Evolutionary conservation across 2,113 vertebrate genomes (phyloP).

Genomic region (Silurus asotus): DNA sequence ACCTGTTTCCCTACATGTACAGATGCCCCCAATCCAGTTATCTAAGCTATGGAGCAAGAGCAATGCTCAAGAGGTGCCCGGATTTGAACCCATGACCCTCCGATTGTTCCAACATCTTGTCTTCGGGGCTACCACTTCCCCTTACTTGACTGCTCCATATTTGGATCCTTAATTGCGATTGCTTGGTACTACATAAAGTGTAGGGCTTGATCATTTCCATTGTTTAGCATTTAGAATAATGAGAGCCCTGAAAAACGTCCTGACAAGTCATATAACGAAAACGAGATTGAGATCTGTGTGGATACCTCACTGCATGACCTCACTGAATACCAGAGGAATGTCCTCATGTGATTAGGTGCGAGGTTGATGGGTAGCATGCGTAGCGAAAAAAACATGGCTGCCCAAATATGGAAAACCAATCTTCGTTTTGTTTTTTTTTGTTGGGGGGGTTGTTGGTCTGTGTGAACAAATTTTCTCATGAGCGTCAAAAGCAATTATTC

Average conservation of each 20-base stretch:
- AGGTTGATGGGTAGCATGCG: constrained; percentile 21
- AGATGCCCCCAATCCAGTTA: too few relatives aligned
- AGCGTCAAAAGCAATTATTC: constrained; percentile 34
- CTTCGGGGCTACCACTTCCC: too few relatives aligned
- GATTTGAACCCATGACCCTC: too few relatives aligned
- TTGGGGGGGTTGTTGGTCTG: neutral
- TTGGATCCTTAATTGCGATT: too few relatives aligned
- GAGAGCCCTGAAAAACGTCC: neutral
- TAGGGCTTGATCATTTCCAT: too few relatives aligned
- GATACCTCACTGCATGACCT: neutral
- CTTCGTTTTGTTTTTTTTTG: neutral
- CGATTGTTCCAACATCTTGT: too few relatives aligned
- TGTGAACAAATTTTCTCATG: constrained; percentile 24
- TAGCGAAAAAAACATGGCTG: neutral
- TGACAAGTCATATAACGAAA: neutral
- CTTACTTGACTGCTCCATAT: too few relatives aligned
- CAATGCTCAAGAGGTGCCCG: too few relatives aligned
- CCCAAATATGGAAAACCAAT: neutral
- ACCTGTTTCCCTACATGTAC: neutral
- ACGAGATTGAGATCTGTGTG: neutral
- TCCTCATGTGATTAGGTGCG: constrained; percentile 26
- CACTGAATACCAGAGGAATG: constrained; percentile 12
- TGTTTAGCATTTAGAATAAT: neutral
- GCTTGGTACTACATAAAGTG: too few relatives aligned
- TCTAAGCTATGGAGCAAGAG: too few relatives aligned